Evolutionary conservation across 2,888 invertebrate species (phyloP), one percentile per base, ranked within the genome.

Genomic region (Archips crataeganus): DNA sequence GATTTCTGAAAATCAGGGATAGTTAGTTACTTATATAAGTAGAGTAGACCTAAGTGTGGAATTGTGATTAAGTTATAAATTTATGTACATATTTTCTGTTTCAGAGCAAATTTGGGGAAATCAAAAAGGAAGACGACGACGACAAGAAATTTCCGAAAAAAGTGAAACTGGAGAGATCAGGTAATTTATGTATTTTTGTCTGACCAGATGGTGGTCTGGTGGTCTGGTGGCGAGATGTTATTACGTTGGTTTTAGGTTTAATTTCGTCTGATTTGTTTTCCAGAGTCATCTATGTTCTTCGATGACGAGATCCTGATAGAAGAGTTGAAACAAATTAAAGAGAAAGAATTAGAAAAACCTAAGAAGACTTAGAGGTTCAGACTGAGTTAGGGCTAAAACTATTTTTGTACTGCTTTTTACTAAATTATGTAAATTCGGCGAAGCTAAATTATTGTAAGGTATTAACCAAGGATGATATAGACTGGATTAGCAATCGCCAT

Each of bases 271-370:
- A 45, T 11, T 54, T 54, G 15, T 72, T 61, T 84, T 82, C 3
- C 81, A 93, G 93, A 91, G 77, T 90, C 92, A 3, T 85, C 91
- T 36, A 82, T 86, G 5, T 86, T 87, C 75, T 90, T 91, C 76
- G 93, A 93, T 75, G 92, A 91, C 39, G 93, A 93, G 42, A 87
- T 87, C n/a, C 83, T 93, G 61, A 79, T 93, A 65, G 90, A 92
- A 78, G 93, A 93, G 66, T 87, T 91, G 74, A 87, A 88, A 72
- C 84, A 86, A 34, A 82, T 91, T 59, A 65, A 91, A 36, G 84
- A 87, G 59, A 87, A 88, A 70, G 79, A 87, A 79, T 85, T 47
- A 62, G 90, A 91, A 39, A 84, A 87, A 49, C 79, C 79, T 1
- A 87, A 88, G 72, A 79, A 86, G 79, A 85, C 82, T 81, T 81